phyloP scores from a whole-genome alignment of 2,888 invertebrate species.

The Nymphalis polychloros region DNA sequence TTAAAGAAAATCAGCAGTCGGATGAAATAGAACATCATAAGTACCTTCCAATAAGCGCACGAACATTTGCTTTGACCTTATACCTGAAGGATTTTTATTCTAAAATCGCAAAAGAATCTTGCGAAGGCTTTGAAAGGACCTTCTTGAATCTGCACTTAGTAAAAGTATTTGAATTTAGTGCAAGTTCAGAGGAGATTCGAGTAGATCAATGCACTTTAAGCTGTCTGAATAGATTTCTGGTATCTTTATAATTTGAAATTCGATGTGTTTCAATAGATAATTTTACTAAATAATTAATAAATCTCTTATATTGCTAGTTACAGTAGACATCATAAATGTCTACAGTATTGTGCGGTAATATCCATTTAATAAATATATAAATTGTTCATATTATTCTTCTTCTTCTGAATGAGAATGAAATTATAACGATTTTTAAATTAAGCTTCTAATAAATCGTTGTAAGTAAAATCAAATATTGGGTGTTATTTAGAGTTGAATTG shows the following conservation, averaged over 20 bases:
- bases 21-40: conserved; percentile 10
- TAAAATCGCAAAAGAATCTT: conserved; percentile 52
- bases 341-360: too few relatives aligned
- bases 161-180: conserved; percentile 68
- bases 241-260: conserved; percentile 2
- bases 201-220: conserved; percentile 51
- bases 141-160: conserved; percentile 58
- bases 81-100: conserved; percentile 47
- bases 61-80: conserved; percentile 36
- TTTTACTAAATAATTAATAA: too few relatives aligned
- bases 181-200: conserved; percentile 39
- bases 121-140: conserved; percentile 56
- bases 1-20: not conserved
- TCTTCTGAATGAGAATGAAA: not conserved
- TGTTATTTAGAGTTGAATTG: conserved; percentile 9
- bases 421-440: not conserved
- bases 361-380: too few relatives aligned
- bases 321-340: too few relatives aligned
- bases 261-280: too few relatives aligned
- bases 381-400: too few relatives aligned
- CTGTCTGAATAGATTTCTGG: not conserved
- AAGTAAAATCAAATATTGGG: not conserved
- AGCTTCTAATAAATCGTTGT: not conserved
- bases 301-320: too few relatives aligned
- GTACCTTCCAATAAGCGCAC: conserved; percentile 26